A percentile compares a stretch with the other conserved stretches of the same genome.
phyloP scores from a whole-genome alignment of 1,140 invertebrate species.

The Phocides pigmalion region DNA sequence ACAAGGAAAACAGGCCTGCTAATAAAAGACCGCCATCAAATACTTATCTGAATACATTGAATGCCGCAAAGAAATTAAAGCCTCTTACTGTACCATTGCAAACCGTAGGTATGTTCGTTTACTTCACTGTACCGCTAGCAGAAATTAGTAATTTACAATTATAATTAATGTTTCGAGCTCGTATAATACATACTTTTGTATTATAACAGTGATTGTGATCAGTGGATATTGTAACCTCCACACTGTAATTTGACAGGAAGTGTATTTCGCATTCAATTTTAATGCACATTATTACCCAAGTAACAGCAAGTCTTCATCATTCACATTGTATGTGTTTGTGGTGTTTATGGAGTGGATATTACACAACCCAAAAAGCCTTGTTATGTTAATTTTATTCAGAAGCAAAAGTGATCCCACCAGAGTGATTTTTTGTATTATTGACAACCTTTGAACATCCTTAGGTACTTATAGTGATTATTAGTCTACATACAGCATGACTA shows the following conservation, averaged over 20 bases:
- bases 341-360: no score
- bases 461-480: no score
- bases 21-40: slow-evolving; percentile 61
- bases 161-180: slow-evolving; percentile 3
- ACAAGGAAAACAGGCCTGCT: slow-evolving; percentile 72
- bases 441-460: no score
- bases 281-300: neutral
- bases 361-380: no score
- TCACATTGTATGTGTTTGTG: no score
- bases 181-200: slow-evolving; percentile 4
- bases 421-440: no score
- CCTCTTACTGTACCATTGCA: slow-evolving; percentile 58
- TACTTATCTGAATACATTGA: slow-evolving; percentile 71
- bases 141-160: slow-evolving; percentile 14
- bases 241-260: neutral
- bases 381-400: no score
- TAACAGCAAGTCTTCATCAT: neutral
- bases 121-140: neutral
- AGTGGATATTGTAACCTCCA: neutral
- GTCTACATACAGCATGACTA: no score
- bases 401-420: no score
- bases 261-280: neutral
- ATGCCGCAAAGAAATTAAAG: slow-evolving; percentile 74
- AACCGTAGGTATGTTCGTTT: slow-evolving; percentile 51
- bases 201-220: neutral